Percentiles rank a stretch among this genome's conserved stretches.
These are phyloP conservation scores for Alectura lathami DNA, from an alignment of 2,113 vertebrate species.

Conservation along the genomic window DNA sequence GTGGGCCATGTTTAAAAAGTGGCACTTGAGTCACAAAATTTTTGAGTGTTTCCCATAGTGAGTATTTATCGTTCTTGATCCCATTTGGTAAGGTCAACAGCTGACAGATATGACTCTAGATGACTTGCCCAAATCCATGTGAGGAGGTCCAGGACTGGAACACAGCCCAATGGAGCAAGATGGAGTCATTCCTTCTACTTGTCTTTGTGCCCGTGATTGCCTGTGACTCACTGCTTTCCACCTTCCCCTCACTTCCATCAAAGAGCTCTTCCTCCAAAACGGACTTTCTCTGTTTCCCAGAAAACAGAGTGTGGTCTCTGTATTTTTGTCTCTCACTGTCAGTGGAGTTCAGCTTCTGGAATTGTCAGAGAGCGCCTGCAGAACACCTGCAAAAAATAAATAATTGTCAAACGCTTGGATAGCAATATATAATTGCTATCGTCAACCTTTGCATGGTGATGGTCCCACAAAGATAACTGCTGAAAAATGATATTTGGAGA, in stretches of 20 bases:
- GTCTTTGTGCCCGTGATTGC: not conserved
- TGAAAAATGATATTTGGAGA: no score
- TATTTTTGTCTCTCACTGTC: not conserved
- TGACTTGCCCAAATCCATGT: not conserved
- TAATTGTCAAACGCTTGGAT: no score
- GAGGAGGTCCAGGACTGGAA: not conserved
- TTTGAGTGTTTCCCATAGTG: not conserved
- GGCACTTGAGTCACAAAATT: not conserved
- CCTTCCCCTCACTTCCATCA: not conserved
- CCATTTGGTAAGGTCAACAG: not conserved
- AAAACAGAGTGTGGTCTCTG: not conserved
- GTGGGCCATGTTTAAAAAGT: fast-evolving
- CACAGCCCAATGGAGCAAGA: not conserved
- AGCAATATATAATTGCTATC: no score
- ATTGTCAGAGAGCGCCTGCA: no score
- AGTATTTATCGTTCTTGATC: not conserved
- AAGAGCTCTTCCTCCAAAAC: not conserved
- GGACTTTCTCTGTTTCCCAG: not conserved
- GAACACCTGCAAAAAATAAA: no score
- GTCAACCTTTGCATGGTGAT: no score
- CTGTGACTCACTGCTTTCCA: slow-evolving; percentile 13
- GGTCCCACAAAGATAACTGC: no score
- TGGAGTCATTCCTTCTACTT: not conserved
- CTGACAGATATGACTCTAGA: not conserved
- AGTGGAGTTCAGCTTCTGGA: not conserved